Base-by-base conservation (phyloP, 1,140 invertebrate species). In the Platorchestia sp. region DNA sequence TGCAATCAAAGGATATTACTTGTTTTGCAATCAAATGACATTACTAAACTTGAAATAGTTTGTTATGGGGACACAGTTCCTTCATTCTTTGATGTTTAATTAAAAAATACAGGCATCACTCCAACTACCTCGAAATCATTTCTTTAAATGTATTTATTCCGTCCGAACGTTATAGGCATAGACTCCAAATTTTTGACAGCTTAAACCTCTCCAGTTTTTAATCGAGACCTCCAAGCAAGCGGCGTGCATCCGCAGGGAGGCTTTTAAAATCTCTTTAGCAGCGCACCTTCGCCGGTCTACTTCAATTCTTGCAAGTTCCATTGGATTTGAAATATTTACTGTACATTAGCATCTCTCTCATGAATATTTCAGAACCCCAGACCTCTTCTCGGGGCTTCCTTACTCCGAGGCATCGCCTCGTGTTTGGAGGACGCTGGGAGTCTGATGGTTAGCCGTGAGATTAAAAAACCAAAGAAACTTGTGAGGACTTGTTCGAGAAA, bases 291-390 rank as follows among this genome's bases (percentile, higher is more conserved):
- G 36, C 36, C n/a, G n/a, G 87, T 89, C 87, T 89, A 89, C 87
- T 89, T 89, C 87, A 89, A 89, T 89, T 89, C 87, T 41, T 42
- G 87, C 87, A 89, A 89, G 6, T 89, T 89, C 87, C 87, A 89
- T 89, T 89, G 87, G 41, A 89, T 89, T 89, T 89, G 87, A 89
- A 89, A 89, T 89, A 89, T 89, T 89, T 89, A 89, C 59, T 75
- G 59, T 75, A 36, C 87, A 89, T 89, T 44, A 89, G 87, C 87
- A 89, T 89, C 43, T 89, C 41, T 42, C 87, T 89, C 87, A 89
- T 89, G 87, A 89, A 89, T 89, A 89, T 89, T 89, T 89, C 43
- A 89, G 87, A 41, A 44, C 7, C 59, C 14, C 59, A 75, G 27
- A 36, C 59, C 59, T 75, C 59, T 75, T 75, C 27, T 14, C 59